phyloP scores from a whole-genome alignment of 2,888 invertebrate genomes.

The Chironomus tentans region DNA sequence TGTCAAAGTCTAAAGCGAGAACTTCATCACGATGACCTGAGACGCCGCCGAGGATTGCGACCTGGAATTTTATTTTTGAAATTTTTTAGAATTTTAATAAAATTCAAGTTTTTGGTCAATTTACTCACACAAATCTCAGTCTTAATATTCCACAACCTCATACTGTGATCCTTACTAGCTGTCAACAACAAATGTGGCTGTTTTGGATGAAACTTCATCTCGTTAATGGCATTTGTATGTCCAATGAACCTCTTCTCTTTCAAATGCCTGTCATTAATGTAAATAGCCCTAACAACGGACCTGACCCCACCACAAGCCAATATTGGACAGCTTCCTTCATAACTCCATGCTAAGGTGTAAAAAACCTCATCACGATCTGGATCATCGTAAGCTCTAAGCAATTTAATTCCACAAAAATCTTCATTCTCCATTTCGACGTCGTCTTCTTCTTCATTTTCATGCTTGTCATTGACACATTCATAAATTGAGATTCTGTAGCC shows the following conservation, averaged over 20 bases:
- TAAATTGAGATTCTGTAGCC: constrained; percentile 72
- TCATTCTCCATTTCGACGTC: not conserved
- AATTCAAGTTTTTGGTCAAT: no score
- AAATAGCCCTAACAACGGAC: constrained; percentile 1
- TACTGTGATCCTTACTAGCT: constrained; percentile 84
- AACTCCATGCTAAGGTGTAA: constrained; percentile 19
- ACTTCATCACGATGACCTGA: constrained; percentile 94
- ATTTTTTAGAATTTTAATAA: no score
- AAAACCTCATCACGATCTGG: constrained; percentile 28
- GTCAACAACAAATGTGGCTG: constrained; percentile 78
- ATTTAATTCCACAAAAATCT: constrained; percentile 47
- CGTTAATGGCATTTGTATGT: constrained; percentile 45
- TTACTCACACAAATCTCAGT: constrained; percentile 75
- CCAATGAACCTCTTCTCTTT: constrained; percentile 19
- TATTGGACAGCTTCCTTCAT: not conserved
- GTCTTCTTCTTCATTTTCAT: not conserved
- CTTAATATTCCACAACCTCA: constrained; percentile 89
- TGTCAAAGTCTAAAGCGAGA: constrained; percentile 79
- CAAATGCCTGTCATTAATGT: not conserved
- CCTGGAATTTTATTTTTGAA: no score
- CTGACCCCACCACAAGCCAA: constrained; percentile 11
- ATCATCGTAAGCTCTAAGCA: constrained; percentile 86
- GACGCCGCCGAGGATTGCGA: constrained; percentile 89
- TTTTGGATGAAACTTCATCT: constrained; percentile 85
- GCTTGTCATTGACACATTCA: constrained; percentile 74